A percentile compares a stretch with the other conserved stretches of the same genome.
Conservation (phyloP, 1,140 invertebrate genomes). For the Drosophila bocqueti region DNA sequence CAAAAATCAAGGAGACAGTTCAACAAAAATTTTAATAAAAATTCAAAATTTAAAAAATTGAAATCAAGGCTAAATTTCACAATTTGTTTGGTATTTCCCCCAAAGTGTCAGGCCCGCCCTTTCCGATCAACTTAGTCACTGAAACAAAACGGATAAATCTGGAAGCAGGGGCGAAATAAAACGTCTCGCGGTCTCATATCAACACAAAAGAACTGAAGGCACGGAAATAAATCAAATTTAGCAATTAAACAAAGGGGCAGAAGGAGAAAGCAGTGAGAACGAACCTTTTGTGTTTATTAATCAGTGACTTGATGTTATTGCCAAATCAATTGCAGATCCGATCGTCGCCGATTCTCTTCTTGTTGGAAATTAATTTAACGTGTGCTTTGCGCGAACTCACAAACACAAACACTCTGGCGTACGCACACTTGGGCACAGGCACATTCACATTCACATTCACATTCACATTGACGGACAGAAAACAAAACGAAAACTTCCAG, state of each 20-base stretch:
- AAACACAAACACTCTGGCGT: neutral
- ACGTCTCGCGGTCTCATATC: slow-evolving; percentile 32
- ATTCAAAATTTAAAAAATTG: neutral
- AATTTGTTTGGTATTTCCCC: slow-evolving; percentile 4
- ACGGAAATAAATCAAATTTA: slow-evolving; percentile 30
- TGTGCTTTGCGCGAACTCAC: slow-evolving; percentile 2
- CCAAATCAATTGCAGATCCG: slow-evolving; percentile 27
- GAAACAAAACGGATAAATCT: slow-evolving; percentile 47
- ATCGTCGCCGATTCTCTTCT: slow-evolving; percentile 26
- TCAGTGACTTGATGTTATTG: slow-evolving; percentile 50
- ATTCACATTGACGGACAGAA: slow-evolving; percentile 32
- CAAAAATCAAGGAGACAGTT: neutral
- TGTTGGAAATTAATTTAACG: slow-evolving; percentile 49
- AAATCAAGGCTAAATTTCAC: neutral
- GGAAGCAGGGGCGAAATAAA: slow-evolving; percentile 25
- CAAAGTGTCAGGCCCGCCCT: neutral
- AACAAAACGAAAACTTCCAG: slow-evolving; percentile 28
- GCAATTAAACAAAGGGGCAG: slow-evolving; percentile 28
- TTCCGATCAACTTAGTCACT: slow-evolving; percentile 36
- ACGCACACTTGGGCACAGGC: slow-evolving; percentile 10
- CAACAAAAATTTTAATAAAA: neutral
- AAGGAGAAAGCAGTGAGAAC: slow-evolving; percentile 15
- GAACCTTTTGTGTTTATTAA: slow-evolving; percentile 55
- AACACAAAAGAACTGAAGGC: slow-evolving; percentile 39
- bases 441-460: slow-evolving; percentile 20